These are phyloP conservation scores for Dorcus hopei DNA, from an alignment of 2,888 invertebrate genomes.

Conservation along the genomic window DNA sequence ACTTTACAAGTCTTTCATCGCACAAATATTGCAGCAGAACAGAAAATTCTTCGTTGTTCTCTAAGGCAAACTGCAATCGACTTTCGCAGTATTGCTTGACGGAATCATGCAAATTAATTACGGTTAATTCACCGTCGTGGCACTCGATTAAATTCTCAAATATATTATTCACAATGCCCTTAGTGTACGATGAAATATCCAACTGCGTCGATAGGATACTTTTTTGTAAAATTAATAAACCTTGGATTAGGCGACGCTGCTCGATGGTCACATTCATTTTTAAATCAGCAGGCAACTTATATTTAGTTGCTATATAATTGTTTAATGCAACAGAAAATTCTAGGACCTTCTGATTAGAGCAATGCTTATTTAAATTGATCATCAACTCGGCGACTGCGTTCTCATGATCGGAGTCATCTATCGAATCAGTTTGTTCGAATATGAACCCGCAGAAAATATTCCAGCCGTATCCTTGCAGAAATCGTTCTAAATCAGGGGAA, in stretches of 20 bases:
- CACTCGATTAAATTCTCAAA: slow-evolving; percentile 15
- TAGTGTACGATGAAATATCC: slow-evolving; percentile 21
- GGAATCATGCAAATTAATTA: slow-evolving; percentile 18
- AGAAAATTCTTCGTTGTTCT: slow-evolving; percentile 26
- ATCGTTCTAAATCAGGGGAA: not conserved
- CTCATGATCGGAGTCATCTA: not conserved
- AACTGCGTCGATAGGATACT: slow-evolving; percentile 26
- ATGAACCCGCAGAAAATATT: not conserved
- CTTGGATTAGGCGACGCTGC: slow-evolving; percentile 36
- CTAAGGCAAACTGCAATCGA: slow-evolving; percentile 31
- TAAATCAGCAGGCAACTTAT: slow-evolving; percentile 18
- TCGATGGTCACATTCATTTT: slow-evolving; percentile 28
- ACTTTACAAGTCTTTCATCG: slow-evolving; percentile 25
- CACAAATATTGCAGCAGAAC: slow-evolving; percentile 29
- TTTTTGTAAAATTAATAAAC: slow-evolving; percentile 31
- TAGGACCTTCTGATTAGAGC: not conserved
- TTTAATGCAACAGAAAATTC: not conserved
- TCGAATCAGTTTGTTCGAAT: not conserved
- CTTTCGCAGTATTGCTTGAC: slow-evolving; percentile 22
- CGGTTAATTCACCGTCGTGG: slow-evolving; percentile 2
- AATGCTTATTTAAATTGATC: not conserved
- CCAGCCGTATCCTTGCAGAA: not conserved
- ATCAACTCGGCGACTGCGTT: not conserved
- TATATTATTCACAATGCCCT: slow-evolving; percentile 9
- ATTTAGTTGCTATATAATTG: slow-evolving; percentile 1